Evolutionary conservation across 2,113 vertebrate species (phyloP).

Genomic region (Parotia lawesii): DNA sequence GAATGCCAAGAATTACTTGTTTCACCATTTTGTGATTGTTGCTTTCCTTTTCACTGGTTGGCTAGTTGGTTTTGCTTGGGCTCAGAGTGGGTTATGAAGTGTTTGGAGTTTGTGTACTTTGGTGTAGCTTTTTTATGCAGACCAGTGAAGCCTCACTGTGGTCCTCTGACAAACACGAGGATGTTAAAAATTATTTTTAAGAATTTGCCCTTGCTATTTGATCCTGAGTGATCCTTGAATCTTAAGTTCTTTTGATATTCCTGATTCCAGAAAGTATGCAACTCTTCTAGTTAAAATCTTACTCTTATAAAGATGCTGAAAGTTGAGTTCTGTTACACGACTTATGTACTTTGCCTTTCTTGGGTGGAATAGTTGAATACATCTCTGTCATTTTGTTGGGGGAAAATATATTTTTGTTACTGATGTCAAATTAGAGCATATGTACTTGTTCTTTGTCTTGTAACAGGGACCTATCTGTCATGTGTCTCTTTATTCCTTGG

Average conservation of each 20-base stretch:
- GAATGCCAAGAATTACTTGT: not conserved
- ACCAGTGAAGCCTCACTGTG: not conserved
- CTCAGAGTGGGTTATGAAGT: not conserved
- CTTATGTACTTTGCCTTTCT: not conserved
- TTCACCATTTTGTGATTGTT: not conserved
- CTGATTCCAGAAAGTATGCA: not conserved
- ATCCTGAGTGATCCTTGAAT: not conserved
- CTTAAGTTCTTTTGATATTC: not conserved
- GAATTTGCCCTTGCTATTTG: not conserved
- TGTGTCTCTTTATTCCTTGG: not conserved
- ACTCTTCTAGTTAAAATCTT: not conserved
- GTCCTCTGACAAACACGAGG: not conserved
- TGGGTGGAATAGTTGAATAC: not conserved
- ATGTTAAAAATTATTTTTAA: not conserved
- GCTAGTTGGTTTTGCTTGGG: not conserved
- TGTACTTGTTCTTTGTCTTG: not conserved
- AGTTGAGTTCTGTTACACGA: not conserved
- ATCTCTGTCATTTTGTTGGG: not conserved
- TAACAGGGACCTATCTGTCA: not conserved
- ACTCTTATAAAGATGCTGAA: not conserved
- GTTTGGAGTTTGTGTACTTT: not conserved
- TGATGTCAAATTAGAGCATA: not conserved
- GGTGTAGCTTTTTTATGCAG: not conserved
- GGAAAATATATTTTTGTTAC: not conserved
- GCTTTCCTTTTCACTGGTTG: not conserved